Evolutionary conservation across 2,113 vertebrate genomes (phyloP), one percentile per base, ranked within the genome.

Genomic region (Callipepla californica): DNA sequence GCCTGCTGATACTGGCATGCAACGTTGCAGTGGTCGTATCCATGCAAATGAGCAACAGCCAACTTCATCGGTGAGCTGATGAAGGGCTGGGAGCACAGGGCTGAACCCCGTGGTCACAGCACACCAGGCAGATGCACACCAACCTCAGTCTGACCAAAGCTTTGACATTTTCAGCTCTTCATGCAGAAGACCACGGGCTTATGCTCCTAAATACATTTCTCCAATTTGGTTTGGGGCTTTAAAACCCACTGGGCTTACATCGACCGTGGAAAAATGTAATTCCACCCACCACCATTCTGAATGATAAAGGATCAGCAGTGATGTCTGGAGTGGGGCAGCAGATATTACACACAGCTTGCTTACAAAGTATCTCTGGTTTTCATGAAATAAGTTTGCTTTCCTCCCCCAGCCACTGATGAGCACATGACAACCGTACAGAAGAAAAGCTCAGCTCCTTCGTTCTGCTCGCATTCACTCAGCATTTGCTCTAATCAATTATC

Each of bases 301-400:
- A 92, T 90, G 80, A 94, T 89, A 93, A 95, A 95, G 92, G 80
- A 81, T 81, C 89, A 92, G 78, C 87, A 75, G 78, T 66, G 92
- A 32, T 59, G 95, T 88, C 78, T 96, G 85, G 72, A 86, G 53
- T 18, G 53, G 68, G 7, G 61, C n/a, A 82, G 82, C 28, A 81
- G 87, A 84, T 94, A 93, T 62, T 88, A 77, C 72, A 94, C 87
- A 91, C 85, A 88, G 92, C 66, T 82, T 92, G 80, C 85, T 85
- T 89, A 91, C 65, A 93, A 89, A 76, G 93, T 69, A 92, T 80
- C 85, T 95, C 65, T 92, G n/a, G 58, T 91, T 96, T 96, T 92
- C 93, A 96, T 94, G 93, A 96, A 93, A 91, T 80, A 62, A 87
- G 77, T 92, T 92, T 94, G 80, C 91, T 94, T 94, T 92, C 78